These are phyloP conservation scores for Protaetia brevitarsis DNA, from an alignment of 1,140 invertebrate species.

Conservation along the genomic window DNA sequence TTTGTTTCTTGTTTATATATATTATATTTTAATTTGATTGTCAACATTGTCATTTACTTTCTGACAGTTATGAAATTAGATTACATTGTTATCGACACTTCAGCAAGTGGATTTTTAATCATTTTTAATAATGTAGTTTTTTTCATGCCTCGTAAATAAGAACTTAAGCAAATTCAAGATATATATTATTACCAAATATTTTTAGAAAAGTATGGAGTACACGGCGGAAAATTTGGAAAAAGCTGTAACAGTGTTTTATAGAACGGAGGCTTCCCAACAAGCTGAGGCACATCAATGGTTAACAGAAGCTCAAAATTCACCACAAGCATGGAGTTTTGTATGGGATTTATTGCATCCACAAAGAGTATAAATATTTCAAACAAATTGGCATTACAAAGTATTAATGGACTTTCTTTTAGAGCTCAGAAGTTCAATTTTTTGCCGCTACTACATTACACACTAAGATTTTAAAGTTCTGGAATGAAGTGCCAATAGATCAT, in stretches of 20 bases:
- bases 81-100: background rate
- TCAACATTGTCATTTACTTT: too few relatives aligned
- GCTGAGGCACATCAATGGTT: slow-evolving; percentile 80
- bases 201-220: slow-evolving; percentile 40
- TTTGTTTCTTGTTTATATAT: too few relatives aligned
- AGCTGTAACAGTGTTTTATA: slow-evolving; percentile 55
- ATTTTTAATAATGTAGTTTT: slow-evolving; percentile 17
- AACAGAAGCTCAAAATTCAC: slow-evolving; percentile 73
- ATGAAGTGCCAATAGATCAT: slow-evolving; percentile 75
- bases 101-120: slow-evolving; percentile 1
- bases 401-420: slow-evolving; percentile 53
- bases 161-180: background rate
- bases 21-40: too few relatives aligned
- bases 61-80: background rate
- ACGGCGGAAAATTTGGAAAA: slow-evolving; percentile 50
- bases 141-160: background rate
- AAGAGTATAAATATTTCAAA: slow-evolving; percentile 56
- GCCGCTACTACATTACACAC: slow-evolving; percentile 83
- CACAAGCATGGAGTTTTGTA: slow-evolving; percentile 84
- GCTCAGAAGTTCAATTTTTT: slow-evolving; percentile 87
- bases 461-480: slow-evolving; percentile 83
- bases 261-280: slow-evolving; percentile 56
- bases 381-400: background rate
- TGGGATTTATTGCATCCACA: slow-evolving; percentile 78
- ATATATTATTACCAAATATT: background rate